A percentile compares a stretch with the other conserved stretches of the same genome.
Evolutionary conservation across 2,888 invertebrate species (phyloP).

Genomic region (Ectobius pallidus): DNA sequence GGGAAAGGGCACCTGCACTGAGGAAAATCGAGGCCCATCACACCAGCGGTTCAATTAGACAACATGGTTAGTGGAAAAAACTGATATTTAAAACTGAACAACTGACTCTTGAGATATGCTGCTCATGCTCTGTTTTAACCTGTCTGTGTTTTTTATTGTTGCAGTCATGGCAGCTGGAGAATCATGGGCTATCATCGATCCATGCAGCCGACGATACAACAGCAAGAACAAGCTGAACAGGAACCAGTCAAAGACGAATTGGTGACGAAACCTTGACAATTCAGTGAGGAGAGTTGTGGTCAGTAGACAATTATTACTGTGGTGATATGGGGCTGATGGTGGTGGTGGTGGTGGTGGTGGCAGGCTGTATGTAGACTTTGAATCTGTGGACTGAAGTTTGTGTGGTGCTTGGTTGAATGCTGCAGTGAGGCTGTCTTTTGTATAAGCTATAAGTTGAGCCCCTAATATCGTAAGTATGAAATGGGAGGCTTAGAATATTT

Average conservation of each 20-base stretch:
- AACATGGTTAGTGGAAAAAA: conserved; percentile 29
- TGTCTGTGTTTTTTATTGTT: too few species aligned
- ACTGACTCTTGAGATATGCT: too few species aligned
- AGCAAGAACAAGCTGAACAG: neutral
- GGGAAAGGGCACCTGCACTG: conserved; percentile 23
- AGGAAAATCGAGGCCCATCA: conserved; percentile 21
- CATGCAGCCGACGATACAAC: neutral
- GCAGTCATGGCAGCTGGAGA: conserved; percentile 23
- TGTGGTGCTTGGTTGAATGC: neutral
- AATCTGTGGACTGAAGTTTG: too few species aligned
- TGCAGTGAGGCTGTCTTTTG: neutral
- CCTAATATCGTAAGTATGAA: too few species aligned
- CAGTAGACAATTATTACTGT: neutral
- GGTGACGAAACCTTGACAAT: neutral
- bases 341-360: neutral
- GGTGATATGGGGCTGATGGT: neutral
- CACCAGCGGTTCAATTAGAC: conserved; percentile 24
- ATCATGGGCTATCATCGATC: neutral
- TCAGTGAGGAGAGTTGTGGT: neutral
- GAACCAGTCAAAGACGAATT: neutral
- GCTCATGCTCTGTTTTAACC: too few species aligned
- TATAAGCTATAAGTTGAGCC: too few species aligned
- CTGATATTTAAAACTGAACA: conserved; percentile 26
- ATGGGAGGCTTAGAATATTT: too few species aligned
- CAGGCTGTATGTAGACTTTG: too few species aligned